Evolutionary conservation across 2,888 invertebrate species (phyloP).

Genomic region (Helicoverpa assulta): DNA sequence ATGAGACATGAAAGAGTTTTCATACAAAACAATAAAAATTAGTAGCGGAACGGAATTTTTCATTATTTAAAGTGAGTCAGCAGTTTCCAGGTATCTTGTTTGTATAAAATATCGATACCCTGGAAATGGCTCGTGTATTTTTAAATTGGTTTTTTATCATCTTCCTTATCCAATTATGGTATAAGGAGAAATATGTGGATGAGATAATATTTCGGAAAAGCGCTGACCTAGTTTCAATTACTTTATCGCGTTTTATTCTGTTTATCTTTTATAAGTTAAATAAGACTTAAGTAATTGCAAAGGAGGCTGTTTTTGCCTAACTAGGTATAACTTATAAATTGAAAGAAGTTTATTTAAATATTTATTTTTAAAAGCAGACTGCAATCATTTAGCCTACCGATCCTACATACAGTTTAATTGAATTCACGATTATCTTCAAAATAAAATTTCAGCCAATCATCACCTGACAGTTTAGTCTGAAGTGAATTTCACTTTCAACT

Average conservation of each 20-base stretch:
- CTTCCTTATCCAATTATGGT: conserved; percentile 19
- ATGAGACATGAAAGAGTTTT: conserved; percentile 17
- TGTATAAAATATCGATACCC: conserved; percentile 27
- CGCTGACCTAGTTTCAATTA: conserved; percentile 1
- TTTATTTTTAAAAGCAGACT: no score
- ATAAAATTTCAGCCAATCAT: no score
- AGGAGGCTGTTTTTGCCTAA: no score
- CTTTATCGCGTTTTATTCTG: neutral
- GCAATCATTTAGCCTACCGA: no score
- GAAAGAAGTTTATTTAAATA: no score
- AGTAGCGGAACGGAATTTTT: conserved; percentile 31
- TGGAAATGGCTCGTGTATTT: conserved; percentile 28
- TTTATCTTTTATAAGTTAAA: neutral
- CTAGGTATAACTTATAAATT: no score
- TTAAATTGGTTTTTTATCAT: conserved; percentile 35
- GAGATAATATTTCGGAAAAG: conserved; percentile 16
- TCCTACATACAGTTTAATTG: no score
- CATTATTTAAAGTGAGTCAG: conserved; percentile 46
- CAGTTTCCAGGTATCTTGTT: conserved; percentile 31
- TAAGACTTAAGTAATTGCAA: no score
- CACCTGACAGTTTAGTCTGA: no score
- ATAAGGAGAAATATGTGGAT: conserved; percentile 25
- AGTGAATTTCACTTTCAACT: no score
- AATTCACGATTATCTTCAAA: no score
- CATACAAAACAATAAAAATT: conserved; percentile 26